A percentile compares a stretch with the other conserved stretches of the same genome.
Conservation (phyloP, 1,140 invertebrate species). For the Dinothrombium tinctorium region DNA sequence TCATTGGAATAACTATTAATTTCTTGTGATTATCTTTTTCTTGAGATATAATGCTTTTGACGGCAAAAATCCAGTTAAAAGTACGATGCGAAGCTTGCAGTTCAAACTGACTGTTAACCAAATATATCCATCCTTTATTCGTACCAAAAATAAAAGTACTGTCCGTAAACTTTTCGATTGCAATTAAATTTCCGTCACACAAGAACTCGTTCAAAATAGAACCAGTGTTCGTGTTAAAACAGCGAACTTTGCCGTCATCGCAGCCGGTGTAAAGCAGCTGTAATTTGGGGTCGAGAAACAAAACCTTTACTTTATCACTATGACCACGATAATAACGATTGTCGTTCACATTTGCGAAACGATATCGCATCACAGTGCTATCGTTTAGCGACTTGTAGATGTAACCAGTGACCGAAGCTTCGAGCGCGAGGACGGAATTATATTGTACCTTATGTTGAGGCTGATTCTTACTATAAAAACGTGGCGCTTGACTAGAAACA, state of each 20-base stretch:
- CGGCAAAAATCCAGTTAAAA: conserved; percentile 6
- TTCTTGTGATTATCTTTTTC: not conserved
- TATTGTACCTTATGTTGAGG: conserved; percentile 6
- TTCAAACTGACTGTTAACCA: conserved; percentile 1
- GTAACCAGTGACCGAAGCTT: conserved; percentile 4
- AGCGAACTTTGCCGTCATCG: conserved; percentile 3
- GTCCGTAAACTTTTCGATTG: not conserved
- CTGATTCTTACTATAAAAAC: too few relatives aligned
- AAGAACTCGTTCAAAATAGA: not conserved
- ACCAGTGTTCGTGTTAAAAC: conserved; percentile 3
- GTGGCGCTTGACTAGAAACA: too few relatives aligned
- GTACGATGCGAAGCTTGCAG: conserved; percentile 2
- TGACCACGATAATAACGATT: not conserved
- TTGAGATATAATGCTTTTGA: not conserved
- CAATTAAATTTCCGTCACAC: conserved; percentile 2
- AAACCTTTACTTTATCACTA: conserved; percentile 5
- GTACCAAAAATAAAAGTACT: conserved; percentile 1
- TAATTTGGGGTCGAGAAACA: not conserved
- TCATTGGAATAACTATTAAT: conserved; percentile 1
- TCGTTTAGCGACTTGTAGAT: conserved; percentile 2
- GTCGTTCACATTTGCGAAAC: not conserved
- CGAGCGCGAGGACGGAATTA: conserved; percentile 4
- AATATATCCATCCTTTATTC: conserved; percentile 6
- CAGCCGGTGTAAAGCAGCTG: conserved; percentile 4
- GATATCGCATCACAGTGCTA: conserved; percentile 3